phyloP scores from a whole-genome alignment of 2,797 vertebrate species.

The Hippocampus kuda region DNA sequence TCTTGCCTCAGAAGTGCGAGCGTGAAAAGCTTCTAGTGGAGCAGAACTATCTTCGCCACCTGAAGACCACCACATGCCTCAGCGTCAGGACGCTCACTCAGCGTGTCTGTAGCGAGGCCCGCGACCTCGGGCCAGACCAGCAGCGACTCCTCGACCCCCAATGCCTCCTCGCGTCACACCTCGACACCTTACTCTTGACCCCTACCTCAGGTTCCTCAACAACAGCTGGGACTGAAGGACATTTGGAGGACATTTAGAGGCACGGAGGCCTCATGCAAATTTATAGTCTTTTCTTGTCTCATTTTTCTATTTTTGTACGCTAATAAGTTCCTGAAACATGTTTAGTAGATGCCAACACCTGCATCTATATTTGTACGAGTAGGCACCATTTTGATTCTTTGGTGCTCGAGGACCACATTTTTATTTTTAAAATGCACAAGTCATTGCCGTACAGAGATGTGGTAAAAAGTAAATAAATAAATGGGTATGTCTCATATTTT shows the following conservation, averaged over 20 bases:
- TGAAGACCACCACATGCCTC: slow-evolving; percentile 75
- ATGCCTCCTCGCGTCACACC: slow-evolving; percentile 76
- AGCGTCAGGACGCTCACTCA: slow-evolving; percentile 81
- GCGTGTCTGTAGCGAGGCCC: slow-evolving; percentile 79
- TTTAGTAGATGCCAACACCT: not conserved
- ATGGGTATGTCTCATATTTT: no score
- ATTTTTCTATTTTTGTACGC: not conserved
- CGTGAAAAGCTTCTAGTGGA: slow-evolving; percentile 78
- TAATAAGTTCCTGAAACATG: not conserved
- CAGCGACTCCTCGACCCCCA: slow-evolving; percentile 78
- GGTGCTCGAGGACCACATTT: not conserved
- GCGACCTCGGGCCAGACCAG: slow-evolving; percentile 77
- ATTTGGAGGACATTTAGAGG: slow-evolving; percentile 8
- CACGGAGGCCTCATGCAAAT: not conserved
- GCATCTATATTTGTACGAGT: not conserved
- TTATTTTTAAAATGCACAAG: no score
- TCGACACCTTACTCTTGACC: slow-evolving; percentile 19
- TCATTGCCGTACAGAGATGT: no score
- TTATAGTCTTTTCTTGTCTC: not conserved
- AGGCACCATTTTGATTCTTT: not conserved
- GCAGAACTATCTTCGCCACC: slow-evolving; percentile 73
- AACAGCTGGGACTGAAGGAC: slow-evolving; percentile 16
- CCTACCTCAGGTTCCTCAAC: not conserved
- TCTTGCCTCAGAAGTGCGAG: slow-evolving; percentile 71
- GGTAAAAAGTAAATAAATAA: no score